Percentiles rank a stretch among this genome's conserved stretches.
phyloP scores from a whole-genome alignment of 1,140 invertebrate species.

The Drosophila auraria region DNA sequence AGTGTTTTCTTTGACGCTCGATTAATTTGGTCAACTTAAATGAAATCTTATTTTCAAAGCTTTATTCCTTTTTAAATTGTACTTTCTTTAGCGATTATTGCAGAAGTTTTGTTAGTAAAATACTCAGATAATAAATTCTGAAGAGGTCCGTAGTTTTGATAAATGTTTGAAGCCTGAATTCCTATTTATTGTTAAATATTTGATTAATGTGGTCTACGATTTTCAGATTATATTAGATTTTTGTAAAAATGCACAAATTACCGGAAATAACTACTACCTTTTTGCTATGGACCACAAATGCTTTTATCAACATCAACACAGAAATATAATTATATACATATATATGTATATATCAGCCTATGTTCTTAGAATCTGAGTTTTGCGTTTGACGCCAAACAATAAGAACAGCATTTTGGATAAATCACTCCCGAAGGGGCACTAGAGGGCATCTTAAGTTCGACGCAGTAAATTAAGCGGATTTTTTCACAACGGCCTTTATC shows the following conservation, averaged over 20 bases:
- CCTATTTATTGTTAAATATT: too few species aligned
- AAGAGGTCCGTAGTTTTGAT: too few species aligned
- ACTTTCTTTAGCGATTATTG: too few species aligned
- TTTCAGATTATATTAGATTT: too few species aligned
- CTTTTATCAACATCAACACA: too few species aligned
- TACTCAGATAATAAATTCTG: not conserved
- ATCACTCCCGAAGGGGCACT: conserved; percentile 11
- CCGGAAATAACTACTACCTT: too few species aligned
- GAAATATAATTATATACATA: not conserved
- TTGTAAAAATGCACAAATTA: too few species aligned
- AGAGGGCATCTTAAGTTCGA: conserved; percentile 29
- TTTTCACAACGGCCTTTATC: conserved; percentile 2
- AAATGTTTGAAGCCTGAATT: too few species aligned
- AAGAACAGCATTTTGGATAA: not conserved
- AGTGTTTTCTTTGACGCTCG: conserved; percentile 2
- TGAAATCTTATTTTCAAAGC: not conserved
- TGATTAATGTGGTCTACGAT: too few species aligned
- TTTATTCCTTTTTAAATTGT: too few species aligned
- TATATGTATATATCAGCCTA: not conserved
- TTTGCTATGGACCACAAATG: too few species aligned
- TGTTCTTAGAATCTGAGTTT: not conserved
- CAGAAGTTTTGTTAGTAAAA: not conserved
- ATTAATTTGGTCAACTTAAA: not conserved
- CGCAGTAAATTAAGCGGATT: conserved; percentile 5
- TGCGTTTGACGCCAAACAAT: not conserved